Conservation (phyloP, 2,888 invertebrate species). For the Diarsia brunnea region DNA sequence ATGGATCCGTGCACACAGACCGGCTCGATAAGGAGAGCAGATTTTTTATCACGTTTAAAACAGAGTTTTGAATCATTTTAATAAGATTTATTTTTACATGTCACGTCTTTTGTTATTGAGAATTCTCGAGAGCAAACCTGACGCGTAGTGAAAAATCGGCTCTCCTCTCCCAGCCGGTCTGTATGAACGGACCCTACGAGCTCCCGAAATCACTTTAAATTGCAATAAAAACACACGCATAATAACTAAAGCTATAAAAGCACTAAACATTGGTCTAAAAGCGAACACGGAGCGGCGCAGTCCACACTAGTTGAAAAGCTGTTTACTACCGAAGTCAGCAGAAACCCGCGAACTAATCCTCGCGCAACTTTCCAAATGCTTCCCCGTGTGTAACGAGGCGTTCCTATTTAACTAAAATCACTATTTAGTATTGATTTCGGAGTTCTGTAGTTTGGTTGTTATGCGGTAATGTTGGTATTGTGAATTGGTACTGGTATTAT, state of each 20-base stretch:
- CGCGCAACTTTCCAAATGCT: constrained; percentile 52
- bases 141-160: too few species aligned
- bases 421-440: constrained; percentile 52
- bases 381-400: constrained; percentile 51
- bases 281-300: constrained; percentile 30
- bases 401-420: constrained; percentile 50
- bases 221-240: not conserved
- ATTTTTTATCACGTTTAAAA: too few species aligned
- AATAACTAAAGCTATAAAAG: constrained; percentile 2
- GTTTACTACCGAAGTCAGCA: constrained; percentile 57
- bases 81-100: too few species aligned
- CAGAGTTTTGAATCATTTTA: too few species aligned
- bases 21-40: too few species aligned
- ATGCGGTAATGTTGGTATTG: constrained; percentile 21
- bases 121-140: too few species aligned
- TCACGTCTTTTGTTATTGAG: too few species aligned
- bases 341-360: constrained; percentile 72
- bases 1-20: too few species aligned
- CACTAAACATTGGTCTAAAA: constrained; percentile 42
- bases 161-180: too few species aligned
- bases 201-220: not conserved
- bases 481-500: not conserved
- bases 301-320: constrained; percentile 68
- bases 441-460: constrained; percentile 31
- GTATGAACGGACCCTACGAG: too few species aligned